Conservation (phyloP, 2,113 vertebrate species). For the Pristiophorus japonicus region DNA sequence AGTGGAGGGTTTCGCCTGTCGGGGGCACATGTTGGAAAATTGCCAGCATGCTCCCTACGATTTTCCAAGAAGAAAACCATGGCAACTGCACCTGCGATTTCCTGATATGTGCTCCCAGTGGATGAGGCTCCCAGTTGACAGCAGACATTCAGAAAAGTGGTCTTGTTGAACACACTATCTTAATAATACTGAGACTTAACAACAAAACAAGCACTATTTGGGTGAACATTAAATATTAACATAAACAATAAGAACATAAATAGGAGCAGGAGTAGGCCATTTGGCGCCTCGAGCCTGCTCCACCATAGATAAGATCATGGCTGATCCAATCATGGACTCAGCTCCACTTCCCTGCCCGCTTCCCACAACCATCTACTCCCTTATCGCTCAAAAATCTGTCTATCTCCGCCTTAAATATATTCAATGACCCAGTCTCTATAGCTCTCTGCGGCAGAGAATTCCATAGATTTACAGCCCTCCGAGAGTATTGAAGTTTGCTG, state of each 20-base stretch:
- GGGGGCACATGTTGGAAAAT: slow-evolving; percentile 5
- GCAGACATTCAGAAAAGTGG: background rate
- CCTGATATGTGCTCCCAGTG: slow-evolving; percentile 20
- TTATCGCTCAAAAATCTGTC: no score
- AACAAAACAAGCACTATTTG: background rate
- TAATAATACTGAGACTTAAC: background rate
- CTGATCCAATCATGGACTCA: no score
- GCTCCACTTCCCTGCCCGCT: no score
- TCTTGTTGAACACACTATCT: background rate
- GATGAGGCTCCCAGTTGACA: background rate
- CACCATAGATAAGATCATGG: no score
- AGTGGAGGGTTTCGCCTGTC: background rate
- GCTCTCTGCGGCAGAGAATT: no score
- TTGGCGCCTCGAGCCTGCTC: no score
- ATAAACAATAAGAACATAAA: no score
- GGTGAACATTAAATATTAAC: background rate
- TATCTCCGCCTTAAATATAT: no score
- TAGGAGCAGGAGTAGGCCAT: no score
- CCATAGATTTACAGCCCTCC: no score
- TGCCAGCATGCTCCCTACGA: slow-evolving; percentile 27
- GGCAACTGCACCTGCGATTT: slow-evolving; percentile 32
- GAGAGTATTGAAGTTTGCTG: background rate
- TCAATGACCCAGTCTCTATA: no score
- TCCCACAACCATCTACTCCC: no score
- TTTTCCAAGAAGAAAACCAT: slow-evolving; percentile 31